phyloP scores from a whole-genome alignment of 2,888 invertebrate species.

The Pseudococcus jackbeardsleyi region DNA sequence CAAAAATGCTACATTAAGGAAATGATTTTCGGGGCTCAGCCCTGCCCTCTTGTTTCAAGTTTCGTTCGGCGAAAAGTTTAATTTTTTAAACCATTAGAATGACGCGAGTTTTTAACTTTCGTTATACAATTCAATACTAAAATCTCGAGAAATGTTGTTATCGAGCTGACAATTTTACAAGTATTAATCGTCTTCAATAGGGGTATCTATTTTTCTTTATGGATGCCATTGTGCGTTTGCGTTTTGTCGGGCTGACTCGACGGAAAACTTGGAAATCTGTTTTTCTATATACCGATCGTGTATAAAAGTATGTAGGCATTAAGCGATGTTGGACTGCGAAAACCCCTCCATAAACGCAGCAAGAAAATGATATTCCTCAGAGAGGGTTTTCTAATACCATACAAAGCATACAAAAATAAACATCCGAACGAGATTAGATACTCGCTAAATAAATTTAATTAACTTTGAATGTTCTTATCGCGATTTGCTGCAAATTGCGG shows the following conservation, averaged over 20 bases:
- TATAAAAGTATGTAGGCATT: neutral
- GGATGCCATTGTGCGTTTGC: conserved; percentile 1
- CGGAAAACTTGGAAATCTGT: conserved; percentile 36
- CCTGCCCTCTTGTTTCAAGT: neutral
- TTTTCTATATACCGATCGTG: neutral
- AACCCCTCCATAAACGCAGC: neutral
- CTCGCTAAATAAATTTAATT: conserved; percentile 12
- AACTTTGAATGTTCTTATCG: neutral
- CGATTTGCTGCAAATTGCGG: neutral
- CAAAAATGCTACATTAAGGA: conserved; percentile 32
- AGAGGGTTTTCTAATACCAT: neutral
- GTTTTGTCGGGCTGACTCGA: conserved; percentile 1
- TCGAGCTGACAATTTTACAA: conserved; percentile 16
- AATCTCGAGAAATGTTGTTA: neutral
- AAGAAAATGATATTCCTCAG: neutral
- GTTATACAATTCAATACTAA: neutral
- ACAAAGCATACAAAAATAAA: neutral
- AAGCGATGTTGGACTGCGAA: neutral
- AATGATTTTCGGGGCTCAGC: neutral
- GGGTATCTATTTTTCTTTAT: conserved; percentile 17
- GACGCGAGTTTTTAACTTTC: conserved; percentile 23
- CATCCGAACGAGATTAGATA: neutral
- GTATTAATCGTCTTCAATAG: conserved; percentile 37
- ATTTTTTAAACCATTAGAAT: conserved; percentile 30
- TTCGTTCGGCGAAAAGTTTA: conserved; percentile 18